Percentiles rank a stretch among this genome's conserved stretches.
These are phyloP conservation scores for Rhinichthys osculus DNA, from an alignment of 2,797 vertebrate genomes.

Conservation along the genomic window DNA sequence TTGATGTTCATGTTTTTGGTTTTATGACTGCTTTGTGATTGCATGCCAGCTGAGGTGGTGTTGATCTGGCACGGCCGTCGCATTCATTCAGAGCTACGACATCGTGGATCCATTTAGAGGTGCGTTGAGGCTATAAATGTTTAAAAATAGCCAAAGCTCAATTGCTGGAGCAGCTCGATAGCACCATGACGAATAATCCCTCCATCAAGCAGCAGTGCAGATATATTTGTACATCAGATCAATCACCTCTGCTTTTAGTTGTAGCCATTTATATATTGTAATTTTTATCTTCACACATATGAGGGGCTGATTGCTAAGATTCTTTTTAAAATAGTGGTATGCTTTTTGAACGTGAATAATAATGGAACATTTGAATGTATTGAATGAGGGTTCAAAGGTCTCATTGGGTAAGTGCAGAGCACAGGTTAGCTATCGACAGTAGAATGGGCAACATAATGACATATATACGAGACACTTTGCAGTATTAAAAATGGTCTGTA, in stretches of 20 bases:
- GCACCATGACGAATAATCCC: conserved; percentile 33
- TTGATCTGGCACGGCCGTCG: conserved; percentile 40
- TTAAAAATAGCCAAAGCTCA: conserved; percentile 58
- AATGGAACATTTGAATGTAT: conserved; percentile 14
- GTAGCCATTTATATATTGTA: conserved; percentile 27
- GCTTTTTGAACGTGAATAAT: conserved; percentile 7
- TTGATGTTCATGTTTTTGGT: not conserved
- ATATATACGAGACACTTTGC: conserved; percentile 12
- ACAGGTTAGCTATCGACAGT: conserved; percentile 1
- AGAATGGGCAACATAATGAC: not conserved
- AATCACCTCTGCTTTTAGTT: conserved; percentile 54
- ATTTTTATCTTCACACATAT: conserved; percentile 17
- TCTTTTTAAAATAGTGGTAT: conserved; percentile 37
- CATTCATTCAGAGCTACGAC: conserved; percentile 46
- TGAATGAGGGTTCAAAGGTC: conserved; percentile 22
- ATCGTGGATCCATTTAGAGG: conserved; percentile 50
- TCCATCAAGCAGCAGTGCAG: conserved; percentile 23
- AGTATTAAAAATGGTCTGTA: not conserved
- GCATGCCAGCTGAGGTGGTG: conserved; percentile 44
- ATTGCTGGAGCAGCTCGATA: conserved; percentile 34
- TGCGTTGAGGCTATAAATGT: conserved; percentile 47
- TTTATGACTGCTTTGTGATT: conserved; percentile 32
- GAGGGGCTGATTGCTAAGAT: conserved; percentile 10
- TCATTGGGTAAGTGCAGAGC: not conserved
- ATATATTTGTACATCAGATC: conserved; percentile 45